phyloP scores from a whole-genome alignment of 2,797 vertebrate genomes.

The Cephalopachus bancanus region DNA sequence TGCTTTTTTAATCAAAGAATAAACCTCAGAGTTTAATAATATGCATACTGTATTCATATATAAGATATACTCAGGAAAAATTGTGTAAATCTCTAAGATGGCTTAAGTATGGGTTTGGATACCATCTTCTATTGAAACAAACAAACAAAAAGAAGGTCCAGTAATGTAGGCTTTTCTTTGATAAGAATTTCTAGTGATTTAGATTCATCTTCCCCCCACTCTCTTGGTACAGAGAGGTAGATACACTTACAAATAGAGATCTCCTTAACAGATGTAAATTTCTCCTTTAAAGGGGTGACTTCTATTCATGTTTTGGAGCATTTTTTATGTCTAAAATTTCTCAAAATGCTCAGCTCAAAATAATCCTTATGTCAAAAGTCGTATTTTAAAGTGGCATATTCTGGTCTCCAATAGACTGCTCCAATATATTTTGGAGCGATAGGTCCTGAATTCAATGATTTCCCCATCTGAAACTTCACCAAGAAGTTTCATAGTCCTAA shows the following conservation, averaged over 20 bases:
- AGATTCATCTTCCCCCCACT: background rate
- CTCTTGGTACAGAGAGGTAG: background rate
- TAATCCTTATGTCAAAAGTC: background rate
- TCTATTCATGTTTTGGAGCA: background rate
- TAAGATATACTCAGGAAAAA: background rate
- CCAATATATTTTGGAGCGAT: no score
- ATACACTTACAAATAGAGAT: background rate
- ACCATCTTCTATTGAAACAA: background rate
- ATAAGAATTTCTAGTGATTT: background rate
- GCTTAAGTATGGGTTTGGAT: background rate
- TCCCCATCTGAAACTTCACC: background rate
- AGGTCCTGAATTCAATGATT: background rate
- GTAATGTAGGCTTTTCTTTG: background rate
- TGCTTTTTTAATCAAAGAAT: background rate
- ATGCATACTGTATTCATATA: background rate
- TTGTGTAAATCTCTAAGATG: background rate
- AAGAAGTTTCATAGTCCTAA: background rate
- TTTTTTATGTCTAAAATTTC: background rate
- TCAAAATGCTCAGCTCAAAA: background rate
- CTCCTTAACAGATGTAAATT: background rate
- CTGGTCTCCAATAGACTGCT: background rate
- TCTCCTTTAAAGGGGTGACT: background rate
- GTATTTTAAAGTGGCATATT: background rate
- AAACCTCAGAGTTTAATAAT: background rate
- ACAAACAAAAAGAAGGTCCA: background rate